A percentile compares a stretch with the other conserved stretches of the same genome.
Evolutionary conservation across 2,113 vertebrate genomes (phyloP).

Genomic region (Carlito syrichta): DNA sequence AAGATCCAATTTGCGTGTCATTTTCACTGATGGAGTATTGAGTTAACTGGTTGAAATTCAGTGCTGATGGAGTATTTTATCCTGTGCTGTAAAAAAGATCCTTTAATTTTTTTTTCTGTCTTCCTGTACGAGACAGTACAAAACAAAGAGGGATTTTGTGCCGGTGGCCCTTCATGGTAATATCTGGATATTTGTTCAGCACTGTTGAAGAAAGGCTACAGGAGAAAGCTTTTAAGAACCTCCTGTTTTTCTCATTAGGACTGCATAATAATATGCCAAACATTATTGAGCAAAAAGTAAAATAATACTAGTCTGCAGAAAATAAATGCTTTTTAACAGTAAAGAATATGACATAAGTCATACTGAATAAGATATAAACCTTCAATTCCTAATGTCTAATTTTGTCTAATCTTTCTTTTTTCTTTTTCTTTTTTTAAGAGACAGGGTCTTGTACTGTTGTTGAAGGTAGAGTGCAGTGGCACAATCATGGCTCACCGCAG

Average conservation of each 20-base stretch:
- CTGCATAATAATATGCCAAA: background rate
- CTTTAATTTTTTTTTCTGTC: constrained; percentile 15
- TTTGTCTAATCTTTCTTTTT: too few species aligned
- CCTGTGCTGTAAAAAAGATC: constrained; percentile 5
- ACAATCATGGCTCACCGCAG: too few species aligned
- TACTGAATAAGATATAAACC: background rate
- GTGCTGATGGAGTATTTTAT: constrained; percentile 44
- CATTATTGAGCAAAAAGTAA: constrained; percentile 1
- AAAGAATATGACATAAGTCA: background rate
- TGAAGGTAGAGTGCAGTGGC: too few species aligned
- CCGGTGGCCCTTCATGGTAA: background rate
- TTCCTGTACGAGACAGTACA: constrained; percentile 4
- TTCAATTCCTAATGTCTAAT: background rate
- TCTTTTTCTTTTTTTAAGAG: too few species aligned
- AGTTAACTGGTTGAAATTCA: constrained; percentile 69
- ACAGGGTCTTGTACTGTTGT: too few species aligned
- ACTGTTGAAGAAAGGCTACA: background rate
- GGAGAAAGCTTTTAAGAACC: background rate
- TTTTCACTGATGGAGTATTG: constrained; percentile 42
- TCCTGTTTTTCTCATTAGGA: constrained; percentile 45
- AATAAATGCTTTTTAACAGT: background rate
- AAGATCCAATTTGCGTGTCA: constrained; percentile 67
- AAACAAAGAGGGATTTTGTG: constrained; percentile 67
- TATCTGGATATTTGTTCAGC: background rate
- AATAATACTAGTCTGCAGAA: background rate